Percentiles rank a stretch among this genome's conserved stretches.
These are phyloP conservation scores for Calameuta pallipes DNA, from an alignment of 2,888 invertebrate species.

Conservation along the genomic window DNA sequence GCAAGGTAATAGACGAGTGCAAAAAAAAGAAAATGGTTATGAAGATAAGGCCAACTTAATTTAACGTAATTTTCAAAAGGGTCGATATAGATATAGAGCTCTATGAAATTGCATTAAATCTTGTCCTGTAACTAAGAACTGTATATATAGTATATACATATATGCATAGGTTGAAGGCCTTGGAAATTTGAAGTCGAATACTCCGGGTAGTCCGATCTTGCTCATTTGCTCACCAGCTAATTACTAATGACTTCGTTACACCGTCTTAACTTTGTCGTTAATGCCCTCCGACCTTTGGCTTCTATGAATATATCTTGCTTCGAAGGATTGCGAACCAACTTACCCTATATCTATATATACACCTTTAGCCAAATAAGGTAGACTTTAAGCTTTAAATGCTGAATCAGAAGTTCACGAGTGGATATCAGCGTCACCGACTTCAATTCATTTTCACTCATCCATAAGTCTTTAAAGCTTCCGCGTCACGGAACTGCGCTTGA, in stretches of 20 bases:
- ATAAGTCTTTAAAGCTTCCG: background rate
- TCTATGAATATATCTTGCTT: background rate
- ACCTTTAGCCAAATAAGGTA: background rate
- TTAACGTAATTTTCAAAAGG: no score
- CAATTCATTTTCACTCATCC: background rate
- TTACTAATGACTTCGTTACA: background rate
- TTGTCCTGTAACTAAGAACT: conserved; percentile 9
- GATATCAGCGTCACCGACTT: background rate
- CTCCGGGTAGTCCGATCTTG: background rate
- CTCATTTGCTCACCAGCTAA: background rate
- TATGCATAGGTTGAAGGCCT: background rate
- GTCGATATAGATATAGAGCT: no score
- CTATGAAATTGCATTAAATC: no score
- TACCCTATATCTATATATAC: background rate
- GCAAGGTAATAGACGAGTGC: no score
- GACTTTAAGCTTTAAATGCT: background rate
- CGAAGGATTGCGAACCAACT: background rate
- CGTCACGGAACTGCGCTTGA: background rate
- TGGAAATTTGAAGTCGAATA: background rate
- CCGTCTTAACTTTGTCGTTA: background rate
- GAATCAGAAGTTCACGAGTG: background rate
- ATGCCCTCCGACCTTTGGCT: background rate
- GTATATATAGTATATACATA: background rate
- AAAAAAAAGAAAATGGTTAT: no score
- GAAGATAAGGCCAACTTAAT: no score